phyloP scores from a whole-genome alignment of 64 coral and sea anemone species.

The Acropora tenuis region DNA sequence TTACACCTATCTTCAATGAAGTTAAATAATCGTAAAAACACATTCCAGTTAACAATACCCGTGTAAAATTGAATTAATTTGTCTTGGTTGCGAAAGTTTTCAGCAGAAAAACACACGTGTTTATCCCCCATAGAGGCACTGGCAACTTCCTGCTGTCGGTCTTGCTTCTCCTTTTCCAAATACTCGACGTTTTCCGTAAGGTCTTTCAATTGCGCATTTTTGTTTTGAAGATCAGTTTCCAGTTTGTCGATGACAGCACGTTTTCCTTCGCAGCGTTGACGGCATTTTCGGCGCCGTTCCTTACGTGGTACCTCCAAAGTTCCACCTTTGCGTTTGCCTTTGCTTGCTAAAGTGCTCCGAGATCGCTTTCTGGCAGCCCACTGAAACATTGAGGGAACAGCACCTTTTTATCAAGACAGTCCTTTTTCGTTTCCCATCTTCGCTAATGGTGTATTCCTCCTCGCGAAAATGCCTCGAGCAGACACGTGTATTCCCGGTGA shows the following conservation, averaged over 20 bases:
- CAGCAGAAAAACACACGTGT: conserved; percentile 23
- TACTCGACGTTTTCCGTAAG: not conserved
- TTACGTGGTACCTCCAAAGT: too few species aligned
- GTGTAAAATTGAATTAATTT: conserved; percentile 27
- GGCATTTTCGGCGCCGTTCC: not conserved
- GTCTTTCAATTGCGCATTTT: conserved; percentile 13
- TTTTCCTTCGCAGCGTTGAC: too few species aligned
- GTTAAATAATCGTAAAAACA: conserved; percentile 35
- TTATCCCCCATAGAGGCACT: not conserved
- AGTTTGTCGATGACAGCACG: too few species aligned
- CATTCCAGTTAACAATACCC: conserved; percentile 54
- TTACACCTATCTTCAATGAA: not conserved
- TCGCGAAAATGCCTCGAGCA: not conserved
- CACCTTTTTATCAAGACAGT: too few species aligned
- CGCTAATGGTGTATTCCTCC: too few species aligned
- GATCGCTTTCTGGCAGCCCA: too few species aligned
- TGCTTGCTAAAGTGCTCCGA: not conserved
- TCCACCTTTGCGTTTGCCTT: not conserved
- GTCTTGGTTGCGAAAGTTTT: conserved; percentile 13
- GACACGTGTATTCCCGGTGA: not conserved
- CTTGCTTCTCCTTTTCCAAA: not conserved
- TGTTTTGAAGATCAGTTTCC: not conserved
- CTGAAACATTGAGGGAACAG: too few species aligned
- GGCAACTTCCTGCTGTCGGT: not conserved
- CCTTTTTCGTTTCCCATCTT: too few species aligned